Base-by-base conservation (phyloP, 2,797 vertebrate genomes). In the Telmatherina bonti region DNA sequence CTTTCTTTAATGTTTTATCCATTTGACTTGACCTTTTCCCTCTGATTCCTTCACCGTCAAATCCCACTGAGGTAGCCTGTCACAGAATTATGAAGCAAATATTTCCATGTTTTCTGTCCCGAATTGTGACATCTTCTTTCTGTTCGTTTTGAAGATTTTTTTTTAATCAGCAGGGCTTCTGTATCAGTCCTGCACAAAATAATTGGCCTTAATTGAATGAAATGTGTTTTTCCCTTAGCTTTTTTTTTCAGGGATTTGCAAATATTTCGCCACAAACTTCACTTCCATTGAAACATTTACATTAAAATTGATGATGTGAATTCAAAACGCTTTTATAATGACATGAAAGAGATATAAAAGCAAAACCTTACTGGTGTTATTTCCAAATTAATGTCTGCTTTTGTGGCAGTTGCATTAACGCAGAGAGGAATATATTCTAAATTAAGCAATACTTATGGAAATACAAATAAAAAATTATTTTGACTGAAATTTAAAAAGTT, bases 151-250 rank as follows among this genome's bases (percentile, higher is more conserved):
- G n/a, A 30, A 26, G 38, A 54, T 35, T 2, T 16, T 29, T 36
- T 7, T 29, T 20, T 29, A 29, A 31, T 29, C n/a, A 18, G 57
- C 13, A 3, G 29, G 5, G 27, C 70, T 33, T 11, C 31, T 60
- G 7, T 2, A 47, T 62, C 27, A 11, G 31, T 74, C 60, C 55
- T 72, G 67, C 55, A 79, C 35, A 73, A 35, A 26, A 53, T 47
- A 7, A 24, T 33, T 31, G 1, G 53, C 41, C 27, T 65, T 29
- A 13, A 36, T 30, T 31, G 49, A 62, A 45, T 60, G 41, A 74
- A 41, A 55, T 77, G 62, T 71, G 65, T 54, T 70, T 79, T 81
- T 70, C 58, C 59, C 22, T 73, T 27, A 1, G 4, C 5, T 15
- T 15, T 45, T 47, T 9, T 2, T 22, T 45, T 45, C 2, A 10